Evolutionary conservation across 2,888 invertebrate genomes (phyloP).

Genomic region (Acronicta psi): DNA sequence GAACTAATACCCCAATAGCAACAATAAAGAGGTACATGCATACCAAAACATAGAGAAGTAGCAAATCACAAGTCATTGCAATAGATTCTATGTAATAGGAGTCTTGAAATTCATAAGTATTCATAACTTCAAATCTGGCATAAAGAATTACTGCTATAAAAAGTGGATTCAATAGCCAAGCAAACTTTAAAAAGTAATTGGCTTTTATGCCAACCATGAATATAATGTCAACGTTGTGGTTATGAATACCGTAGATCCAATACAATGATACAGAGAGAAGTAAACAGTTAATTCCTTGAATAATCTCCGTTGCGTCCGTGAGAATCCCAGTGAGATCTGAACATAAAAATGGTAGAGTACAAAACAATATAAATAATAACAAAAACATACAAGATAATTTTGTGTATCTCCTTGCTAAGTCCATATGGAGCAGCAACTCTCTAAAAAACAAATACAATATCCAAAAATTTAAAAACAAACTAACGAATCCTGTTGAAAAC

Average conservation of each 20-base stretch:
- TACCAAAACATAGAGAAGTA: constrained; percentile 68
- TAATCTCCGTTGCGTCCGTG: constrained; percentile 69
- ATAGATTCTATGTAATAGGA: constrained; percentile 62
- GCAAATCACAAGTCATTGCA: constrained; percentile 53
- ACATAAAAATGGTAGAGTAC: constrained; percentile 76
- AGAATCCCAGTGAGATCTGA: constrained; percentile 74
- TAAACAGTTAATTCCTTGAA: constrained; percentile 73
- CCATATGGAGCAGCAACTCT: constrained; percentile 60
- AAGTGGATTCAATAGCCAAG: constrained; percentile 77
- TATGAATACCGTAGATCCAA: constrained; percentile 79
- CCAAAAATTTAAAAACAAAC: constrained; percentile 74
- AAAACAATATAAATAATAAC: constrained; percentile 59
- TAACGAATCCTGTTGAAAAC: constrained; percentile 72
- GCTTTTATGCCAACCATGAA: constrained; percentile 85
- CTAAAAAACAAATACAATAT: constrained; percentile 71
- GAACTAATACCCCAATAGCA: constrained; percentile 61
- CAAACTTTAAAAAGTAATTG: constrained; percentile 76
- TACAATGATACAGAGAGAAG: constrained; percentile 77
- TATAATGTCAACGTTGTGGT: constrained; percentile 79
- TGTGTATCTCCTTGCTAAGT: constrained; percentile 58
- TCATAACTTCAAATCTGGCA: constrained; percentile 49
- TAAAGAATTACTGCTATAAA: constrained; percentile 62
- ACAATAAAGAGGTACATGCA: constrained; percentile 67
- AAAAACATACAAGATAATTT: constrained; percentile 61
- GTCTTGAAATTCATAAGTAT: constrained; percentile 53